These are phyloP conservation scores for Papilio demoleus DNA, from an alignment of 2,888 invertebrate species.

Conservation along the genomic window DNA sequence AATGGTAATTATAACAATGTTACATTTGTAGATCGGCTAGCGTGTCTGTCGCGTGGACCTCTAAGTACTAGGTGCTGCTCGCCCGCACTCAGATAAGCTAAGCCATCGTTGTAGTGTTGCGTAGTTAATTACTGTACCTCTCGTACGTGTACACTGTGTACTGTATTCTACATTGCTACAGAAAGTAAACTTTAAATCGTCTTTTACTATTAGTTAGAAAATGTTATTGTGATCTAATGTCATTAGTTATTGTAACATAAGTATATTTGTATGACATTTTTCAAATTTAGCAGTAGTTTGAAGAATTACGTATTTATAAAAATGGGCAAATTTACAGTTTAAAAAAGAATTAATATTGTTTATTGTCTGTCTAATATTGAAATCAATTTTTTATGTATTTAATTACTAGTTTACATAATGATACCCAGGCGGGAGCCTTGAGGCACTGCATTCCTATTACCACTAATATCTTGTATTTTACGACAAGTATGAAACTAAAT, in stretches of 20 bases:
- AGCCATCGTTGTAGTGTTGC: background rate
- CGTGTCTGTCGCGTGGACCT: background rate
- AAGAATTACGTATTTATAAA: constrained; percentile 5
- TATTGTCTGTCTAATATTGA: background rate
- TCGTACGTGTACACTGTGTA: too few species aligned
- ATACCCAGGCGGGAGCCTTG: background rate
- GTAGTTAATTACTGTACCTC: background rate
- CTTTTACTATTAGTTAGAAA: background rate
- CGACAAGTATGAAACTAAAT: constrained; percentile 2
- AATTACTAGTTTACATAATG: background rate
- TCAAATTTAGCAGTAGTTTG: constrained; percentile 8
- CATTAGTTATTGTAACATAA: background rate
- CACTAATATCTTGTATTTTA: background rate
- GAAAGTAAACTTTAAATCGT: background rate
- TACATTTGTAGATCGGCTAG: constrained; percentile 27
- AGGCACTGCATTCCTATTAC: background rate
- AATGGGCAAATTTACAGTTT: background rate
- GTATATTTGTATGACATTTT: constrained; percentile 21
- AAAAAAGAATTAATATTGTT: background rate
- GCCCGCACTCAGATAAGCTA: background rate
- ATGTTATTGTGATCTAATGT: constrained; percentile 4
- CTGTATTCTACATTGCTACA: background rate
- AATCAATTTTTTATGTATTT: background rate
- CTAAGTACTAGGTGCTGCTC: background rate
- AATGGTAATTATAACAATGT: constrained; percentile 35